Base-by-base conservation (phyloP, 1,140 invertebrate species). In the Macrobrachium nipponense region DNA sequence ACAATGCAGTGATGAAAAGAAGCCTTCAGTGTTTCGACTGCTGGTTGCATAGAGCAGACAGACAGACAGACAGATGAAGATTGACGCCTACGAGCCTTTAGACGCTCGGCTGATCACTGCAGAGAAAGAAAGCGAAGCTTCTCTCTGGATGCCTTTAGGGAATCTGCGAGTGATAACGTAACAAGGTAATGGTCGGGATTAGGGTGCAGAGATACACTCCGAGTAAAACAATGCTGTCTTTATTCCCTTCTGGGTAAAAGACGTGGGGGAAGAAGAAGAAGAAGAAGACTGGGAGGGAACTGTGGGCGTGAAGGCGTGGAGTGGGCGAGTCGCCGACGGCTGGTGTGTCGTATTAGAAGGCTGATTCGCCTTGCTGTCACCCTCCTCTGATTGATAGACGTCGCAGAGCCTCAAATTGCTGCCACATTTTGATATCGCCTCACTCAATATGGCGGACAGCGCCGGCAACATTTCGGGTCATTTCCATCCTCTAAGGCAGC, bases 381-480 rank as follows among this genome's bases (percentile, higher is more conserved):
- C 27, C 11, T 44, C 18, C 18, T 15, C 15, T 73, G 70, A 73
- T 73, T 73, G 70, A 73, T 73, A 51, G 70, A 15, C 70, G 36
- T 73, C 51, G 51, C 51, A 51, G 51, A 51, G 51, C 51, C 51
- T 51, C 51, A 51, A 51, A 51, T 43, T 43, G 51, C 14, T 44
- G 36, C 36, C 70, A 73, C 70, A 73, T 73, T 73, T 73, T 73
- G 70, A 73, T 73, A 73, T 73, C 27, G 51, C 17, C 17, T 8
- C 15, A 51, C 36, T 44, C 27, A 73, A 18, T 43, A 15, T 15
- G 36, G 36, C 70, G 36, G 70, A 44, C 70, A 73, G 70, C 51
- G 70, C 36, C 43, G 70, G 12, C 27, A 43, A 73, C 70, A 73
- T 73, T 73, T 73, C 51, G 68, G 70, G 70, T 73, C 70, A 73